These are phyloP conservation scores for Fistularia commersonii DNA, from an alignment of 2,797 vertebrate genomes.

Conservation along the genomic window DNA sequence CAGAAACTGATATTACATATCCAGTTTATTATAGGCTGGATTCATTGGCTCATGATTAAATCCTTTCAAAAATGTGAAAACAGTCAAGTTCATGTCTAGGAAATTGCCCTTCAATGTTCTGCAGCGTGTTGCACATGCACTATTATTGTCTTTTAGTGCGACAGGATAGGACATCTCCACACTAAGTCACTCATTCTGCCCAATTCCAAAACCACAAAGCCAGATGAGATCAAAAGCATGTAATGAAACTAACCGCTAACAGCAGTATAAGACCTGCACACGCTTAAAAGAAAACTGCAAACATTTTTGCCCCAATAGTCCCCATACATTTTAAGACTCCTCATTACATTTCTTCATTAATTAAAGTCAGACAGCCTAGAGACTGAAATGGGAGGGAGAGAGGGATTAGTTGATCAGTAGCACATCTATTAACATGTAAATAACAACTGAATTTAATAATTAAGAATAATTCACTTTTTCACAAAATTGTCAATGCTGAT, in stretches of 20 bases:
- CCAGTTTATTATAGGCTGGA: slow-evolving; percentile 30
- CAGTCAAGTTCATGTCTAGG: slow-evolving; percentile 11
- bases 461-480: slow-evolving; percentile 1
- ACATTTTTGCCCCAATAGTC: slow-evolving; percentile 20
- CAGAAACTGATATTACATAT: slow-evolving; percentile 21
- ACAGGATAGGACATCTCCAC: slow-evolving; percentile 29
- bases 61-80: slow-evolving; percentile 29
- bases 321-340: slow-evolving; percentile 7
- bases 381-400: too few species aligned
- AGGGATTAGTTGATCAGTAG: too few species aligned
- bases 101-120: slow-evolving; percentile 27
- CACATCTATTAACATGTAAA: too few species aligned
- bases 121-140: slow-evolving; percentile 21
- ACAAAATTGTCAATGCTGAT: not conserved
- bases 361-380: not conserved
- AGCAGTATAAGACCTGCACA: slow-evolving; percentile 22
- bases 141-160: slow-evolving; percentile 43
- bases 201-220: slow-evolving; percentile 51
- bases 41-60: slow-evolving; percentile 35
- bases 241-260: slow-evolving; percentile 43
- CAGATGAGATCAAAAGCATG: slow-evolving; percentile 50
- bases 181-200: slow-evolving; percentile 23
- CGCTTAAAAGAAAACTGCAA: slow-evolving; percentile 24
- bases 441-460: not conserved
- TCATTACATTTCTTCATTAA: slow-evolving; percentile 1